phyloP scores from a whole-genome alignment of 2,113 vertebrate genomes.

The Apeltes quadracus region DNA sequence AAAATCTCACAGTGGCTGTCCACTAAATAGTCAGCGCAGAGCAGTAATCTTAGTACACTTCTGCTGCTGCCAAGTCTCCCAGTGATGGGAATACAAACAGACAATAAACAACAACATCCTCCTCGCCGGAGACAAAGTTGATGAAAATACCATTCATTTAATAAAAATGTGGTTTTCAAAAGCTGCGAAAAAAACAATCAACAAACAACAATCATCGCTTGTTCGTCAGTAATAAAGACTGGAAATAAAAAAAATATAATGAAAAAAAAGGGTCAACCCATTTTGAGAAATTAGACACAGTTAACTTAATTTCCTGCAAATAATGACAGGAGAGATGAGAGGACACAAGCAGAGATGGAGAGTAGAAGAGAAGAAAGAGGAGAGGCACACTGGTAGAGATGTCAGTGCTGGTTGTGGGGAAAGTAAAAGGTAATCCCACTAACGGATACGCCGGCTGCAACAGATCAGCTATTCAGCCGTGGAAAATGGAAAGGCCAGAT shows the following conservation, averaged over 20 bases:
- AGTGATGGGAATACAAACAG: neutral
- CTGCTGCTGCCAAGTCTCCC: neutral
- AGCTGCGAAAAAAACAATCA: neutral
- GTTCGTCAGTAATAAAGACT: neutral
- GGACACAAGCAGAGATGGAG: no score
- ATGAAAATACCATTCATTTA: neutral
- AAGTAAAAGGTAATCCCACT: constrained; percentile 45
- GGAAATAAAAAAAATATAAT: neutral
- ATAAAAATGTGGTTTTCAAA: neutral
- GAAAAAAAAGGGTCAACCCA: neutral
- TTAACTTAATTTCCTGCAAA: constrained; percentile 10
- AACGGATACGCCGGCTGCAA: constrained; percentile 42
- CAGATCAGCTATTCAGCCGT: constrained; percentile 46
- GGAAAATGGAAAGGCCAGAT: constrained; percentile 50
- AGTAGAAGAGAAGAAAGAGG: neutral
- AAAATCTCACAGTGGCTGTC: constrained; percentile 1
- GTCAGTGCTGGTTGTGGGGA: constrained; percentile 16
- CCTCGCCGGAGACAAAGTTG: neutral
- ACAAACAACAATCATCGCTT: neutral
- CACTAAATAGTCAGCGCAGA: constrained; percentile 19
- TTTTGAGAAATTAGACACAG: constrained; percentile 4
- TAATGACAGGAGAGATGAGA: neutral
- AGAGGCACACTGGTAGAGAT: neutral
- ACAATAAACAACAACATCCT: neutral
- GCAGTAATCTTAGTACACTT: constrained; percentile 11